phyloP scores from a whole-genome alignment of 35 echinoderm and acorn worm genomes.

The Heliocidaris tuberculata region DNA sequence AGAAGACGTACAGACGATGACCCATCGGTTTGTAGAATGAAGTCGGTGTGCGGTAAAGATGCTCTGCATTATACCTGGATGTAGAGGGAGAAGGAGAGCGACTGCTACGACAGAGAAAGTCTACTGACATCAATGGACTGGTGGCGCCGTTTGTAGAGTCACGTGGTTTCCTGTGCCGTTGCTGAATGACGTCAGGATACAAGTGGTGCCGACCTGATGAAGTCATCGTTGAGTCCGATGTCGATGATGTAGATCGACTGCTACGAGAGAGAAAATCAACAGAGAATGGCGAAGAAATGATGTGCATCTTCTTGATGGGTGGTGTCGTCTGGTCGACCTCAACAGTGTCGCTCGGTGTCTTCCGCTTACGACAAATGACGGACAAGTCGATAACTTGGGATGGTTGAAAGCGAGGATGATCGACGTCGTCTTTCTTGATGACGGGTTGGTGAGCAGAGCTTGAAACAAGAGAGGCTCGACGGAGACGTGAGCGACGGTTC shows the following conservation, averaged over 20 bases:
- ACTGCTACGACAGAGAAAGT: constrained; percentile 32
- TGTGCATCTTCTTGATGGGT: neutral
- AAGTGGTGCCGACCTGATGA: too few species aligned
- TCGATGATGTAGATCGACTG: constrained; percentile 22
- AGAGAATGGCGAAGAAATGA: neutral
- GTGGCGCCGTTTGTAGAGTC: neutral
- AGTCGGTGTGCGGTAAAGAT: too few species aligned
- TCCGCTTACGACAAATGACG: neutral
- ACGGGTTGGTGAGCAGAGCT: neutral
- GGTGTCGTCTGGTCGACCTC: neutral
- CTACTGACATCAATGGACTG: constrained; percentile 28
- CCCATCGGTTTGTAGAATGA: too few species aligned
- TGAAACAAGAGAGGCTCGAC: neutral
- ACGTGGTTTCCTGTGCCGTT: neutral
- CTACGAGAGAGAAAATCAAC: constrained; percentile 2
- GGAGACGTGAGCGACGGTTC: neutral
- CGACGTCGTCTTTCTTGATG: neutral
- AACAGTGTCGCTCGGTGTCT: neutral
- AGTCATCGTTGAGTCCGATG: neutral
- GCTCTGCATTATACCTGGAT: neutral
- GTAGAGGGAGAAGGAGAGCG: constrained; percentile 18
- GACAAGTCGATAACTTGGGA: neutral
- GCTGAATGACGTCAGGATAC: neutral
- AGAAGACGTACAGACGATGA: too few species aligned
- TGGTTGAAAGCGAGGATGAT: neutral